Percentiles rank a stretch among this genome's conserved stretches.
phyloP scores from a whole-genome alignment of 2,113 vertebrate species.

The Oncorhynchus kisutch region DNA sequence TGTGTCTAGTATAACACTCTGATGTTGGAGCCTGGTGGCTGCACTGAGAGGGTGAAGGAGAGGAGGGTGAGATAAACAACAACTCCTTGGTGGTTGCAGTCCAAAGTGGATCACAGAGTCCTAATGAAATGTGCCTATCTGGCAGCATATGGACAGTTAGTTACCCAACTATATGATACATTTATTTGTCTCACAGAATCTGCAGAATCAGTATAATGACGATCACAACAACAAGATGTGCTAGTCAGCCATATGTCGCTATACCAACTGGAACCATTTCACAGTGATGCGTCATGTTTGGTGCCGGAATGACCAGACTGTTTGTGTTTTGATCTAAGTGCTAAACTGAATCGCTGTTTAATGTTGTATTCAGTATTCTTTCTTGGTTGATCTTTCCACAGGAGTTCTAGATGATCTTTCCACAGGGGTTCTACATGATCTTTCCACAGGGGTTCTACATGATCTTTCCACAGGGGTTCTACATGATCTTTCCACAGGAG shows the following conservation, averaged over 20 bases:
- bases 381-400: too few species aligned
- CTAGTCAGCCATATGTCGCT: conserved; percentile 55
- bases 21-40: too few species aligned
- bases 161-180: conserved; percentile 39
- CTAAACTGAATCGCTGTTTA: not conserved
- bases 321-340: not conserved
- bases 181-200: conserved; percentile 50
- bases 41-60: too few species aligned
- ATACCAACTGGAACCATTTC: conserved; percentile 29
- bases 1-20: too few species aligned
- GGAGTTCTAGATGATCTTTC: too few species aligned
- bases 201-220: conserved; percentile 42
- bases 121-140: conserved; percentile 4
- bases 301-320: not conserved
- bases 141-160: conserved; percentile 30
- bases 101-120: conserved; percentile 7
- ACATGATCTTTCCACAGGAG: too few species aligned
- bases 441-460: too few species aligned
- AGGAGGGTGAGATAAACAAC: too few species aligned
- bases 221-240: conserved; percentile 37
- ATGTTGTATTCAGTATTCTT: too few species aligned
- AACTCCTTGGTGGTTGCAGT: not conserved
- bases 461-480: too few species aligned
- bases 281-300: not conserved
- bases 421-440: too few species aligned